Evolutionary conservation across 2,797 vertebrate genomes (phyloP).

Genomic region (Silurus lanzhouensis): DNA sequence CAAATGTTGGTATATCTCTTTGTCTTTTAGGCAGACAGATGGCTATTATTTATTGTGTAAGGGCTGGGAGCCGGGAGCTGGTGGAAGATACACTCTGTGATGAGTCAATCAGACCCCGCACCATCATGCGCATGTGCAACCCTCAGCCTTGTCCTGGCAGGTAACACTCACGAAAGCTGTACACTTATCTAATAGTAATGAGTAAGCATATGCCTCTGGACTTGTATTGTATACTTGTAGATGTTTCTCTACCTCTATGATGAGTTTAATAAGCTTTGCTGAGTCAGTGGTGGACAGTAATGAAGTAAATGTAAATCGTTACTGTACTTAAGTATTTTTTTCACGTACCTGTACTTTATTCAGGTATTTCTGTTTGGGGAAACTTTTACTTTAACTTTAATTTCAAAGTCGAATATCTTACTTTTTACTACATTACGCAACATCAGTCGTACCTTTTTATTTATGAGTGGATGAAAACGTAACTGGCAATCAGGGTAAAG

Average conservation of each 20-base stretch:
- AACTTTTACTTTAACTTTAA: too few species aligned
- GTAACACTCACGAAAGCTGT: constrained; percentile 63
- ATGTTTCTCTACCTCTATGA: not conserved
- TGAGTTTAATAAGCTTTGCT: not conserved
- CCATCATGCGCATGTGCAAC: constrained; percentile 81
- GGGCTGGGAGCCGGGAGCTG: constrained; percentile 68
- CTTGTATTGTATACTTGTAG: not conserved
- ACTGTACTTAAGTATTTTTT: too few species aligned
- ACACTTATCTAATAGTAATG: not conserved
- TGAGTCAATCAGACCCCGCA: constrained; percentile 72
- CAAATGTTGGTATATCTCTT: constrained; percentile 15
- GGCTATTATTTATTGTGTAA: constrained; percentile 83
- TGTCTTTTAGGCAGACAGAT: constrained; percentile 79
- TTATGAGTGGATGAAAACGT: too few species aligned
- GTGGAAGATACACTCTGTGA: constrained; percentile 80
- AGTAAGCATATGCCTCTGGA: not conserved
- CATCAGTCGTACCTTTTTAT: too few species aligned
- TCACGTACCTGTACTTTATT: too few species aligned
- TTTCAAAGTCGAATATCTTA: too few species aligned
- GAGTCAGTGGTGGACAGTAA: too few species aligned
- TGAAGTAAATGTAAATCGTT: too few species aligned
- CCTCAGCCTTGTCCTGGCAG: constrained; percentile 82
- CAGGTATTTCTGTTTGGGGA: too few species aligned
- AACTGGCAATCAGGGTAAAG: too few species aligned
- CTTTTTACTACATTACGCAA: too few species aligned